Conservation (phyloP, 2,888 invertebrate species). For the Drosophila greeni region DNA sequence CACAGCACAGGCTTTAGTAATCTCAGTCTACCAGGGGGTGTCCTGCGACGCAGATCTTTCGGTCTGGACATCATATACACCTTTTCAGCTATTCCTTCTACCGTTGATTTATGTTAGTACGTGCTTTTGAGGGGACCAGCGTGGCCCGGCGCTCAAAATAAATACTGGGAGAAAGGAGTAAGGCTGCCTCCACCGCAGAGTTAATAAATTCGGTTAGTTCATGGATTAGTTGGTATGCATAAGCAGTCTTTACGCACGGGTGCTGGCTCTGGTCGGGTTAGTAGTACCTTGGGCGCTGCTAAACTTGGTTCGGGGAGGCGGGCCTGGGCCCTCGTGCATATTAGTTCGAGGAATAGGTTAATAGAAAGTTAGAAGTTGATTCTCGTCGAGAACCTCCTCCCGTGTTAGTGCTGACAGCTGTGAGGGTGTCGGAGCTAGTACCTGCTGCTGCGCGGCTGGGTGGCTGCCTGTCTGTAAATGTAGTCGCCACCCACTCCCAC, state of each 20-base stretch:
- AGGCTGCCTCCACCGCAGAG: slow-evolving; percentile 22
- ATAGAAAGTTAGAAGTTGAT: slow-evolving; percentile 19
- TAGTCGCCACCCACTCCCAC: slow-evolving; percentile 55
- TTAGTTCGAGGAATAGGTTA: slow-evolving; percentile 16
- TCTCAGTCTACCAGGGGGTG: not conserved
- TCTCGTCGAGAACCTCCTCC: slow-evolving; percentile 9
- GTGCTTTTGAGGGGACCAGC: not conserved
- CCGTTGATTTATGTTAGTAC: slow-evolving; percentile 15
- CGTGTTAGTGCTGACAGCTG: not conserved
- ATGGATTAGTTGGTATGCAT: slow-evolving; percentile 45
- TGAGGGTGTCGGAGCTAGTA: slow-evolving; percentile 60
- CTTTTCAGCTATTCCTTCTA: slow-evolving; percentile 2
- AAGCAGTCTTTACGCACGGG: slow-evolving; percentile 58
- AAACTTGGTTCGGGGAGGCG: slow-evolving; percentile 33
- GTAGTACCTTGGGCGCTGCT: slow-evolving; percentile 44
- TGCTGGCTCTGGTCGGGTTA: slow-evolving; percentile 52
- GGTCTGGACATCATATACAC: not conserved
- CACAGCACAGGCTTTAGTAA: slow-evolving; percentile 4
- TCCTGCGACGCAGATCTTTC: not conserved
- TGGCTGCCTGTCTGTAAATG: slow-evolving; percentile 66
- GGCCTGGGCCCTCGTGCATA: slow-evolving; percentile 39
- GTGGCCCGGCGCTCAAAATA: not conserved
- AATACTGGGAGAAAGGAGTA: slow-evolving; percentile 1
- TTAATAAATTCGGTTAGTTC: slow-evolving; percentile 33
- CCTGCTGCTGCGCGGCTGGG: slow-evolving; percentile 76